Evolutionary conservation across 92 coral and sea anemone genomes (phyloP).

Genomic region (Palythoa caribaeorum): DNA sequence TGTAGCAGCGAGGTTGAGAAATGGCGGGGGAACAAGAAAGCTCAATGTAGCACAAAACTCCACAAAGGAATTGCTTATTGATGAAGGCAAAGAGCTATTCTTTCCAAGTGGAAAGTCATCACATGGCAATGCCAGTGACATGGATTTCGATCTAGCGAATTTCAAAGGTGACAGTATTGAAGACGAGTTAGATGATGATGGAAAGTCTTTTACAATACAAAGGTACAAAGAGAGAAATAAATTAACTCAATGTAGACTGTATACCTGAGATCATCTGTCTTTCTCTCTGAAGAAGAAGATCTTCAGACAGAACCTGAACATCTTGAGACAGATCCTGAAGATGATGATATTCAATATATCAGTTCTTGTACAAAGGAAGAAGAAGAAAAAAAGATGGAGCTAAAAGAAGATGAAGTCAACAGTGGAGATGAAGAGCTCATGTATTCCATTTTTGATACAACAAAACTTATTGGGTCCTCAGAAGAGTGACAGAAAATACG

Average conservation of each 20-base stretch:
- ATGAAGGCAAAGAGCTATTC: constrained; percentile 48
- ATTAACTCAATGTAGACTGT: constrained; percentile 27
- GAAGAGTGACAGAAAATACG: not conserved
- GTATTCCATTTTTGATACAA: constrained; percentile 52
- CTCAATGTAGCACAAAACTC: constrained; percentile 45
- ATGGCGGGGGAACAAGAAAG: constrained; percentile 56
- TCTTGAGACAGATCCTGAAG: constrained; percentile 40
- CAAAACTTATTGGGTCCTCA: constrained; percentile 9
- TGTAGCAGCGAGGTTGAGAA: constrained; percentile 50
- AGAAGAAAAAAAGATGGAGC: constrained; percentile 14
- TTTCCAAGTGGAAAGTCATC: constrained; percentile 47
- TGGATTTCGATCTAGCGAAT: constrained; percentile 55
- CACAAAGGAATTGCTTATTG: constrained; percentile 43
- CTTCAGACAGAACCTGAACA: constrained; percentile 26
- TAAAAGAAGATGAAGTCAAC: constrained; percentile 17
- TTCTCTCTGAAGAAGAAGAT: not conserved
- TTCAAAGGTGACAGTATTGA: constrained; percentile 55
- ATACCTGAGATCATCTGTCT: not conserved
- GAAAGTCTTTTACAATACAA: constrained; percentile 54
- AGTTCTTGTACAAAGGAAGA: constrained; percentile 39
- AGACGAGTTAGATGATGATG: constrained; percentile 34
- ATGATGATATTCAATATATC: constrained; percentile 52
- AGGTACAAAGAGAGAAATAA: constrained; percentile 38
- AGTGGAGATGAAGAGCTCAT: constrained; percentile 50
- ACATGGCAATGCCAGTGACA: constrained; percentile 42